phyloP scores from a whole-genome alignment of 2,888 invertebrate genomes.

The Syritta pipiens region DNA sequence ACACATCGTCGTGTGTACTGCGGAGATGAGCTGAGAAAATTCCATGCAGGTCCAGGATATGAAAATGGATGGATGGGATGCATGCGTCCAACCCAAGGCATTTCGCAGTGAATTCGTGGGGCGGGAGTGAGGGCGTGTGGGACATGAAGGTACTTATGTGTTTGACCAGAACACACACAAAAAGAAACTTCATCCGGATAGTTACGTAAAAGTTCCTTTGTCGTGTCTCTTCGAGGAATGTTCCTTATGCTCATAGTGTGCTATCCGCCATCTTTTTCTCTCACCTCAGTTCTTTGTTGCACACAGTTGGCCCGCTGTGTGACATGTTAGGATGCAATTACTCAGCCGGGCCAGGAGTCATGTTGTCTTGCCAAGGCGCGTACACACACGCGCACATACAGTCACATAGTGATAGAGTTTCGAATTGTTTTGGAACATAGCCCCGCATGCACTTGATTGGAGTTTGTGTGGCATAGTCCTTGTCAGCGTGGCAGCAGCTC shows the following conservation, averaged over 20 bases:
- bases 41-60: background rate
- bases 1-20: background rate
- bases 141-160: constrained; percentile 24
- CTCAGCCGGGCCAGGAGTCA: constrained; percentile 57
- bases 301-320: constrained; percentile 63
- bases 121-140: background rate
- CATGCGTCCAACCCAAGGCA: constrained; percentile 41
- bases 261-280: background rate
- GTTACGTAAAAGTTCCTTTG: constrained; percentile 49
- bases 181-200: constrained; percentile 45
- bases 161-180: constrained; percentile 45
- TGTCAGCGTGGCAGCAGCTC: background rate
- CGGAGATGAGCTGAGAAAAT: constrained; percentile 19
- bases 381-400: background rate
- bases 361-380: constrained; percentile 62
- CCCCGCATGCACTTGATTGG: background rate
- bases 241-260: constrained; percentile 40
- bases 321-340: constrained; percentile 65
- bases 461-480: no score
- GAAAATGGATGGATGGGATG: constrained; percentile 8
- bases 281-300: constrained; percentile 25
- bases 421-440: constrained; percentile 31
- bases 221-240: constrained; percentile 51
- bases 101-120: constrained; percentile 8
- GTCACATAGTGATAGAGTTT: constrained; percentile 29